Base-by-base conservation (phyloP, 2,797 vertebrate genomes). In the Kryptolebias ocellatus region DNA sequence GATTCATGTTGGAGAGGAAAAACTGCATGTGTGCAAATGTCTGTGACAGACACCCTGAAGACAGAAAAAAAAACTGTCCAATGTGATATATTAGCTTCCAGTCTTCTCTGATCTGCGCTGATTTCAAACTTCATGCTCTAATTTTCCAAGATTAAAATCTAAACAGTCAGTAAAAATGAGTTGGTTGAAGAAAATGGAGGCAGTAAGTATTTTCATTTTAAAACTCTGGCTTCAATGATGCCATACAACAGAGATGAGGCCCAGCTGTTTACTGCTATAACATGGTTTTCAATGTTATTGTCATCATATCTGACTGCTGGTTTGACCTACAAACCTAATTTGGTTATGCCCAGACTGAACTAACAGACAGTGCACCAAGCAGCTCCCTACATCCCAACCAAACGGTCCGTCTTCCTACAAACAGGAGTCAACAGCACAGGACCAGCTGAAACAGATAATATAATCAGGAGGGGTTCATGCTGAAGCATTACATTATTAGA, bases 271-370 rank as follows among this genome's bases (percentile, higher is more conserved):
- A 68, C 46, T 20, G 70, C 20, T 24, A 67, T 60, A 51, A 70
- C 67, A 72, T 8, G 20, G 6, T 45, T 17, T 58, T 18, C 79
- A 78, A 81, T 69, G 67, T 67, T 29, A 79, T 77, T 76, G 63
- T 59, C 45, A 53, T 29, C 69, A 71, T 72, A 87, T 90, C 89
- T 5, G 64, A 68, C 76, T 70, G 60, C 28, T 64, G 50, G 75
- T 63, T 62, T 71, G 85, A 79, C 88, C 89, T 82, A 87, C 67
- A 89, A 89, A 86, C 87, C 73, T 54, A 58, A 62, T 87, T 90
- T 42, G 72, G 68, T 78, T 60, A 65, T 9, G 73, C 5, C 53
- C 60, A 75, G 44, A 64, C 31, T 76, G 50, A 83, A 60, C 57
- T 58, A 60, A 49, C 46, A 6, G 70, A 68, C 80, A 46, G n/a